Percentiles rank a stretch among this genome's conserved stretches.
Evolutionary conservation across 2,797 vertebrate species (phyloP).

Genomic region (Tachyglossus aculeatus): DNA sequence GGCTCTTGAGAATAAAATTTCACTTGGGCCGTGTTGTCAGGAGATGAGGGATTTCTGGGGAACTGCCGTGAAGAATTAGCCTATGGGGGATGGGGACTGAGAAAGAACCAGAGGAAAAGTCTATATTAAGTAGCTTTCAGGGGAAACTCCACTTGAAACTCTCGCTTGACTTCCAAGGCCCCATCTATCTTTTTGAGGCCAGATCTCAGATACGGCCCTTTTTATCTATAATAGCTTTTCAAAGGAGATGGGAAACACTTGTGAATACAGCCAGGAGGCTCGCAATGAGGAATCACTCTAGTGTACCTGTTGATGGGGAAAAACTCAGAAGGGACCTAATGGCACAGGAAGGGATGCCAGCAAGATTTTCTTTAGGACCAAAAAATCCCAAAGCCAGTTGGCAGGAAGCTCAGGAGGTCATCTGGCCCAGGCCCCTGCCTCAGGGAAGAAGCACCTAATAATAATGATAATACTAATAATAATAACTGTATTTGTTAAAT

Average conservation of each 20-base stretch:
- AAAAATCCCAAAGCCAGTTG: neutral
- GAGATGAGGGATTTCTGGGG: no score
- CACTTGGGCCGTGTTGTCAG: neutral
- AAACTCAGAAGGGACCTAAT: slow-evolving; percentile 37
- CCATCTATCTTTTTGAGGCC: slow-evolving; percentile 19
- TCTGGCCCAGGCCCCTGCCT: neutral
- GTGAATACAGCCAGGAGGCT: neutral
- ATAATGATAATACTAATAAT: no score
- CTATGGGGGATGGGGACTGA: no score
- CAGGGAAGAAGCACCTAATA: neutral
- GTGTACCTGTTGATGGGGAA: neutral
- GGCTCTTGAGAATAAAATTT: neutral
- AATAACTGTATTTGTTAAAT: no score
- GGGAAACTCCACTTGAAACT: slow-evolving; percentile 1
- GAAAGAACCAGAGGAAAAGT: neutral
- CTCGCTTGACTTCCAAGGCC: slow-evolving; percentile 26
- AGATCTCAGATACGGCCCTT: slow-evolving; percentile 19
- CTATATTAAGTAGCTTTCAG: neutral
- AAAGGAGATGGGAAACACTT: slow-evolving; percentile 25
- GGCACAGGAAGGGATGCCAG: slow-evolving; percentile 37
- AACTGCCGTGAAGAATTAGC: neutral
- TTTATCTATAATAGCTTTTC: slow-evolving; percentile 57
- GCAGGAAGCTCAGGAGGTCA: neutral
- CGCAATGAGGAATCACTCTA: slow-evolving; percentile 1
- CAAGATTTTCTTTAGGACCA: neutral